Conservation (phyloP, 1,140 invertebrate genomes). For the Wasmannia auropunctata region DNA sequence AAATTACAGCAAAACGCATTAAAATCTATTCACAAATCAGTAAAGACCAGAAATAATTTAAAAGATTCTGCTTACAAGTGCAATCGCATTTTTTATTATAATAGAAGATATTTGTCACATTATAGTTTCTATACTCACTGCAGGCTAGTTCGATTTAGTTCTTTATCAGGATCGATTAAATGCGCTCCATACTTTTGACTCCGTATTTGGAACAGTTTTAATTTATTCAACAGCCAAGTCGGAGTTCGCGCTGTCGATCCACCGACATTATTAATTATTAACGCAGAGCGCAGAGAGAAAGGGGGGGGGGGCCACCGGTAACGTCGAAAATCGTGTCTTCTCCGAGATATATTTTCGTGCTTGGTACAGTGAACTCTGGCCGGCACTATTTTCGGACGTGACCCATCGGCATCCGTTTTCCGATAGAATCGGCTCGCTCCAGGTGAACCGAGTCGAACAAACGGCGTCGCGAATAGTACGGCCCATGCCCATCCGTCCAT, state of each 20-base stretch:
- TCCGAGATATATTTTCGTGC: slow-evolving; percentile 15
- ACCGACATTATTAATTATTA: slow-evolving; percentile 24
- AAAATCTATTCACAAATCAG: background rate
- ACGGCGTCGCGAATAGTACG: background rate
- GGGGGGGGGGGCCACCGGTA: background rate
- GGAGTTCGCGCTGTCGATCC: background rate
- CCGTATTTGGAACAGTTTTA: background rate
- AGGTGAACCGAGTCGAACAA: background rate
- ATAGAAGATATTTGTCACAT: background rate
- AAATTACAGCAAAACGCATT: background rate
- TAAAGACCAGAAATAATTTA: background rate
- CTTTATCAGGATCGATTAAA: background rate
- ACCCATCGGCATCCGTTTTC: slow-evolving; percentile 36
- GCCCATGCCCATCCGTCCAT: background rate
- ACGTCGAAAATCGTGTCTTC: slow-evolving; percentile 13
- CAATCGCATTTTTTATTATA: background rate
- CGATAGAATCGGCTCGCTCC: slow-evolving; percentile 8
- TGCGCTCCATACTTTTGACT: background rate
- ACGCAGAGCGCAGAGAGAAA: background rate
- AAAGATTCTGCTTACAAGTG: background rate
- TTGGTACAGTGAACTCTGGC: slow-evolving; percentile 33
- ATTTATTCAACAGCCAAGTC: slow-evolving; percentile 25
- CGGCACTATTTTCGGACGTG: slow-evolving; percentile 36
- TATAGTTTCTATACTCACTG: background rate
- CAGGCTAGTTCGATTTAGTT: too few species aligned